Percentiles rank a stretch among this genome's conserved stretches.
Conservation (phyloP, 1,140 invertebrate species). For the Myzus persicae region DNA sequence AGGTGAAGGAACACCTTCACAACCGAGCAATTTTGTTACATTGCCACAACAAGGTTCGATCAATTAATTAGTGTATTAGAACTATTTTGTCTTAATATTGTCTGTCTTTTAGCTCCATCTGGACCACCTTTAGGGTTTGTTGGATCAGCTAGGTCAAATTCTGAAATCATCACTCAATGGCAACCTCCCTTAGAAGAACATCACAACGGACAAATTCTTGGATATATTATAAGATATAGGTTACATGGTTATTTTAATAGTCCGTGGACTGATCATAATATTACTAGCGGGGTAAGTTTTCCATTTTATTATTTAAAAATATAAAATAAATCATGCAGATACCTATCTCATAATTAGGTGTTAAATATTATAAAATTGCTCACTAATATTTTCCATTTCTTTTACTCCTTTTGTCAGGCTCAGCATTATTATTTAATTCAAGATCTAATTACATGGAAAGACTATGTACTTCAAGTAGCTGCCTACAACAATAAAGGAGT, state of each 20-base stretch:
- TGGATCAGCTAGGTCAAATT: conserved; percentile 88
- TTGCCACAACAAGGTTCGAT: conserved; percentile 90
- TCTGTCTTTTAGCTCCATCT: conserved; percentile 75
- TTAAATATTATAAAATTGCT: not conserved
- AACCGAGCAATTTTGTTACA: conserved; percentile 84
- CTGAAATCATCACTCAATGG: conserved; percentile 97
- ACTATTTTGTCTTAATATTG: not conserved
- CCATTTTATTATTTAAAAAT: not conserved
- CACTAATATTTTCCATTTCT: not conserved
- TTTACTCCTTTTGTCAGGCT: conserved; percentile 66
- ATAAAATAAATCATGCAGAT: not conserved
- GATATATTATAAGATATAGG: conserved; percentile 91
- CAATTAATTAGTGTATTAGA: not conserved
- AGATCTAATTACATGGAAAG: conserved; percentile 96
- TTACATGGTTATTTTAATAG: conserved; percentile 89
- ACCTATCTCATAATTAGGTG: not conserved
- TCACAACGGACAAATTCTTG: conserved; percentile 92
- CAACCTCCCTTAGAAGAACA: conserved; percentile 91
- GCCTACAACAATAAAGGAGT: conserved; percentile 97
- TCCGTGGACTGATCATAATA: conserved; percentile 88
- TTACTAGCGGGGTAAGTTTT: conserved; percentile 80
- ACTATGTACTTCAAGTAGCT: conserved; percentile 96
- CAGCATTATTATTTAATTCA: conserved; percentile 92
- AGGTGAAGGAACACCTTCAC: conserved; percentile 89
- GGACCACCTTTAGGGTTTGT: conserved; percentile 89